Conservation (phyloP, 2,113 vertebrate species). For the Gyps fulvus region DNA sequence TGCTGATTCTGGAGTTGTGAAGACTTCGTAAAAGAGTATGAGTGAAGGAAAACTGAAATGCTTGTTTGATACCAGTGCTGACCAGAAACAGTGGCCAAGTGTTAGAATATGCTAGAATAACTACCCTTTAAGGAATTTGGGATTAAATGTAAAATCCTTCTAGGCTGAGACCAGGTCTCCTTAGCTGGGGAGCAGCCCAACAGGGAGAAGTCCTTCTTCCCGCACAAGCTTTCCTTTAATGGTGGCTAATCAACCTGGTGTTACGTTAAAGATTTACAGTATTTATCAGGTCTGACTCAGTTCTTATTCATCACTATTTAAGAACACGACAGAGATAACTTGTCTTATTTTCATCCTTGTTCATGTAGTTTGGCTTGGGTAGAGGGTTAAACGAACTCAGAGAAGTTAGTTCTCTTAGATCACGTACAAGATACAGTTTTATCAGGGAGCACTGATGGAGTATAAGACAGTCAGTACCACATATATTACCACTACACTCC, state of each 20-base stretch:
- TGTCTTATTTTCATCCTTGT: background rate
- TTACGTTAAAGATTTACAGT: background rate
- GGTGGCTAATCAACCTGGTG: background rate
- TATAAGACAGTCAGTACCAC: background rate
- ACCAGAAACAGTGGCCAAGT: background rate
- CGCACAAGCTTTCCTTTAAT: background rate
- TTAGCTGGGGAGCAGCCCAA: background rate
- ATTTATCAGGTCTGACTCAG: constrained; percentile 40
- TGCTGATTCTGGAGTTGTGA: background rate
- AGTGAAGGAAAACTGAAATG: background rate
- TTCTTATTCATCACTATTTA: background rate
- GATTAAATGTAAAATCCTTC: background rate
- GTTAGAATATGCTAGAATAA: background rate
- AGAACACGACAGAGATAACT: background rate
- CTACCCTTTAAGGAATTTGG: background rate
- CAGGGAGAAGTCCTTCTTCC: background rate
- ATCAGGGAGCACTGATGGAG: background rate
- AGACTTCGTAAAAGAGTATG: background rate
- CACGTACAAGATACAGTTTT: background rate
- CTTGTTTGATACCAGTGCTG: background rate
- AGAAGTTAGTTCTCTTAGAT: background rate
- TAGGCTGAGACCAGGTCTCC: background rate
- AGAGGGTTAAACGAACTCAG: background rate
- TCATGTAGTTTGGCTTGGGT: background rate
- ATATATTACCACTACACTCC: background rate